Evolutionary conservation across 2,113 vertebrate species (phyloP).

Genomic region (Prunella fulvescens): DNA sequence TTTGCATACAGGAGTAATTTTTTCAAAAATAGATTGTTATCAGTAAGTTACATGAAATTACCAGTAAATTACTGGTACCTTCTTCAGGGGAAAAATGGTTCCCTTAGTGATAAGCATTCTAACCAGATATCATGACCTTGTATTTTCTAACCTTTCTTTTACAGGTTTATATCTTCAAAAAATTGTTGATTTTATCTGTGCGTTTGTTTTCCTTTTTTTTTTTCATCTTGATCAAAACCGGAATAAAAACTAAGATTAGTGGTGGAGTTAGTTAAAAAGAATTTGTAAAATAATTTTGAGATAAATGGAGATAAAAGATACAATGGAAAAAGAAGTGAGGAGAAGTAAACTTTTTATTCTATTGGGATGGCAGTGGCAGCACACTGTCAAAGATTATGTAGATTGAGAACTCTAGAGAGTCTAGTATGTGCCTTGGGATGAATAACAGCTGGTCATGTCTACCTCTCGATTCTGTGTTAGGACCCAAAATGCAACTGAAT

Average conservation of each 20-base stretch:
- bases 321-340: not conserved
- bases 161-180: not conserved
- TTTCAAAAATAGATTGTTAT: not conserved
- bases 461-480: not conserved
- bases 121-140: not conserved
- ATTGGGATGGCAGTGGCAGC: not conserved
- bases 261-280: not conserved
- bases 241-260: not conserved
- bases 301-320: not conserved
- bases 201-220: not conserved
- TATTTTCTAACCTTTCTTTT: not conserved
- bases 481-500: not conserved
- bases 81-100: not conserved
- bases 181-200: not conserved
- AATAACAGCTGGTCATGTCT: not conserved
- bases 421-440: not conserved
- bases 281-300: not conserved
- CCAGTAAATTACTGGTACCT: not conserved
- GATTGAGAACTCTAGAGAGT: not conserved
- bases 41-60: constrained; percentile 16
- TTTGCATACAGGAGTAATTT: constrained; percentile 4
- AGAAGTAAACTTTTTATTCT: not conserved
- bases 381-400: not conserved
- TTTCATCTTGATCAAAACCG: not conserved
- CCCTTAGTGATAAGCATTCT: not conserved